A percentile compares a stretch with the other conserved stretches of the same genome.
Conservation (phyloP, 2,113 vertebrate genomes). For the Heterotilapia buettikoferi region DNA sequence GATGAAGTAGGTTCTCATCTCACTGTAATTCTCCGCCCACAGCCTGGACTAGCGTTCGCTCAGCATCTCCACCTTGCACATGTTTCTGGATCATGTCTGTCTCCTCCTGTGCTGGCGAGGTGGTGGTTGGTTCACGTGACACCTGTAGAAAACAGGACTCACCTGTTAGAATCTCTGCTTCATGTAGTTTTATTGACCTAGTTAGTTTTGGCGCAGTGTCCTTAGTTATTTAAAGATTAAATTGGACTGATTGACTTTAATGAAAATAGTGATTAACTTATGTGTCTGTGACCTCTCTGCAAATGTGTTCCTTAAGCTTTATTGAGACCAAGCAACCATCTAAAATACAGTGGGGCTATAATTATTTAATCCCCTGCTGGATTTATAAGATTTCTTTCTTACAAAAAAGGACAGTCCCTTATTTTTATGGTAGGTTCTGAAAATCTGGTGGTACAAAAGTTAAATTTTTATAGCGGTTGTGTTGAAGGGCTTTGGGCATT, state of each 20-base stretch:
- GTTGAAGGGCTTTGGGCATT: background rate
- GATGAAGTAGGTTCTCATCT: background rate
- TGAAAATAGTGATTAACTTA: background rate
- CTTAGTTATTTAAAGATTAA: background rate
- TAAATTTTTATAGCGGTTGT: fast-evolving
- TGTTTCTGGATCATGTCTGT: background rate
- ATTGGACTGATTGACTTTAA: background rate
- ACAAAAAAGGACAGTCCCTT: background rate
- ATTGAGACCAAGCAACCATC: background rate
- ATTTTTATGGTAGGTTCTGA: background rate
- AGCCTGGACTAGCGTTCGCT: background rate
- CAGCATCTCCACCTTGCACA: background rate
- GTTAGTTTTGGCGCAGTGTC: background rate
- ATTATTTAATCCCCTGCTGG: background rate
- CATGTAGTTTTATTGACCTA: background rate
- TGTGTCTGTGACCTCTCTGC: background rate
- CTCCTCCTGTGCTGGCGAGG: background rate
- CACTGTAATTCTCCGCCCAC: background rate
- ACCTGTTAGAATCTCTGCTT: background rate
- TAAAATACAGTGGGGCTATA: background rate
- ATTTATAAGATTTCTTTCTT: background rate
- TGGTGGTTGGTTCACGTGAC: background rate
- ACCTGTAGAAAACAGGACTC: background rate
- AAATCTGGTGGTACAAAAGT: background rate
- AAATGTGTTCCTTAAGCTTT: background rate